Evolutionary conservation across 2,113 vertebrate genomes (phyloP), one percentile per base, ranked within the genome.

Genomic region (Pterocles burchelli): DNA sequence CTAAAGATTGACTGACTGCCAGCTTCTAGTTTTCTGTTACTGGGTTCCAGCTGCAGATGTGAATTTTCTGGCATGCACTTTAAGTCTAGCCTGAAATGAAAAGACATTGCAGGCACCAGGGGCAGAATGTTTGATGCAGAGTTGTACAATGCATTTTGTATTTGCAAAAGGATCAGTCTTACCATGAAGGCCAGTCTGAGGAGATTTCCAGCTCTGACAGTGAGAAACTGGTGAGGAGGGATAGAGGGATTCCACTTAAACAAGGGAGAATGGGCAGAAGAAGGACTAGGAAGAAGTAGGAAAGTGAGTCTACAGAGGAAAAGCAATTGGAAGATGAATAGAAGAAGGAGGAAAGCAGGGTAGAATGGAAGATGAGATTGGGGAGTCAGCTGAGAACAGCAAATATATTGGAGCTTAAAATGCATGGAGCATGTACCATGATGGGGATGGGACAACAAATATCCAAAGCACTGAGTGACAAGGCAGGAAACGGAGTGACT

Each of bases 361-460:
- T 4, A 51, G 43, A 83, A 89, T 41, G 16, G 34, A 75, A 61
- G 49, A 80, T 51, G 45, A 77, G 17, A 65, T n/a, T n/a, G 10
- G 7, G 9, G 8, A 84, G 11, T 62, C 15, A 77, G 17, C 31
- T 80, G 51, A 73, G 22, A 87, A 55, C 3, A 49, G 10, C 28
- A 77, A 73, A 49, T 28, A 26, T 6, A 38, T 12, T 33, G 34
- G 29, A 78, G 43, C 38, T 48, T 67, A 41, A 72, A 79, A 85
- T 41, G 25, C 31, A n/a, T 9, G 13, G 26, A 59, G 5, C 19
- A 7, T 48, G 29, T 72, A 52, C 13, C 16, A 7, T 48, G 21
- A 29, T 0, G 0, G 20, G 20, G 14, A 24, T 7, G 19, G 33
- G 12, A 72, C 20, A 72, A 78, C 43, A 59, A 3, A 9, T 19